A percentile compares a stretch with the other conserved stretches of the same genome.
phyloP scores from a whole-genome alignment of 2,113 vertebrate species.

The Anolis carolinensis region DNA sequence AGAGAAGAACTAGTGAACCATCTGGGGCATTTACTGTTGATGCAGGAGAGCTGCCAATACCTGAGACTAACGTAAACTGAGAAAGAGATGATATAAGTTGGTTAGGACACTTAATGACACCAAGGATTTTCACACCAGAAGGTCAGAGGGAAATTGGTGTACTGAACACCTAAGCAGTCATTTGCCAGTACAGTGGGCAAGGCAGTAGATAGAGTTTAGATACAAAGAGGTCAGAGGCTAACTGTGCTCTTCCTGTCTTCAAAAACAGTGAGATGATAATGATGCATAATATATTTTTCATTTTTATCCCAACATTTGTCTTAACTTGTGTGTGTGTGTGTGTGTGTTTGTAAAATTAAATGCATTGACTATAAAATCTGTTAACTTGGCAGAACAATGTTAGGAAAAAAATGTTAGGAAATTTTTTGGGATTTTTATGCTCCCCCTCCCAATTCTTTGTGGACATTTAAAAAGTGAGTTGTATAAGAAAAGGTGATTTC shows the following conservation, averaged over 20 bases:
- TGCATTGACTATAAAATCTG: slow-evolving; percentile 25
- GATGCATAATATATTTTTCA: slow-evolving; percentile 45
- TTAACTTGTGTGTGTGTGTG: background rate
- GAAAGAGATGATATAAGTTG: slow-evolving; percentile 49
- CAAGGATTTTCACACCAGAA: slow-evolving; percentile 43
- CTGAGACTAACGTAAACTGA: slow-evolving; percentile 44
- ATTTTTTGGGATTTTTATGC: background rate
- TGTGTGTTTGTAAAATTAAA: slow-evolving; percentile 33
- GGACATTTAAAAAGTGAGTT: too few species aligned
- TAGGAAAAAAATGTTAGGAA: background rate
- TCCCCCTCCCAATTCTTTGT: fast-evolving
- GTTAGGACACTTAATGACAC: slow-evolving; percentile 35
- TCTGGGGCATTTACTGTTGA: slow-evolving; percentile 62
- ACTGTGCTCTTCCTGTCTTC: background rate
- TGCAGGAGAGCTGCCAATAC: slow-evolving; percentile 53
- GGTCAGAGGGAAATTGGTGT: slow-evolving; percentile 28
- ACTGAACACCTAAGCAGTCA: slow-evolving; percentile 31
- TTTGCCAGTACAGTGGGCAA: slow-evolving; percentile 7
- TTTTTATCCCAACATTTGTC: slow-evolving; percentile 56
- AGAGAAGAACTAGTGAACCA: slow-evolving; percentile 64
- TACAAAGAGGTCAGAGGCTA: slow-evolving; percentile 20
- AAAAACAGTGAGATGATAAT: slow-evolving; percentile 2
- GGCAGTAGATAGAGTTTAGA: background rate
- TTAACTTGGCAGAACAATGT: background rate
- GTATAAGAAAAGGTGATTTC: background rate